Evolutionary conservation across 2,113 vertebrate genomes (phyloP).

Genomic region (Eulemur rufifrons): DNA sequence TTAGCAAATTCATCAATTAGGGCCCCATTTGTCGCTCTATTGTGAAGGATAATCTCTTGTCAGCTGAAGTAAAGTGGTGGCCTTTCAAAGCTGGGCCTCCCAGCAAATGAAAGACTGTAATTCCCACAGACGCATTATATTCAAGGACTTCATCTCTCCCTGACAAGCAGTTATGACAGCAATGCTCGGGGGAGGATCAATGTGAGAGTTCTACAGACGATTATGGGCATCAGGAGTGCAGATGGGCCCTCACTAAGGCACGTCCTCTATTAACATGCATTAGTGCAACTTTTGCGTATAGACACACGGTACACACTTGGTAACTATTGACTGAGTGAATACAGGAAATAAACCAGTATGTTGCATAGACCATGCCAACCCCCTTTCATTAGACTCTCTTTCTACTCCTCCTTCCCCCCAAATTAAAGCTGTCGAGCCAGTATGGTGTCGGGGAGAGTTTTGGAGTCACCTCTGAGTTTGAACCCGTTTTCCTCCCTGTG

Average conservation of each 20-base stretch:
- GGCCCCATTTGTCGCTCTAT: background rate
- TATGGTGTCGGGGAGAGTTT: too few species aligned
- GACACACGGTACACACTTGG: background rate
- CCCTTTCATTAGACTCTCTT: background rate
- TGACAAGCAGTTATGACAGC: constrained; percentile 51
- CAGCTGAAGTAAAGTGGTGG: constrained; percentile 3
- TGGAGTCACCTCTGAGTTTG: background rate
- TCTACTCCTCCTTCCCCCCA: background rate
- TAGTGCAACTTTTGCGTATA: background rate
- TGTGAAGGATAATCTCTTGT: constrained; percentile 48
- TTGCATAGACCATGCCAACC: too few species aligned
- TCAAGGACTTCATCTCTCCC: background rate
- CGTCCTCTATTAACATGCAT: background rate
- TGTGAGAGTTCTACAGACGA: background rate
- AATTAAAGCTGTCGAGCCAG: background rate
- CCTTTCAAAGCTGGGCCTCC: constrained; percentile 22
- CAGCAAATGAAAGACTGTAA: constrained; percentile 37
- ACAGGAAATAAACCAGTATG: background rate
- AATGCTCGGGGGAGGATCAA: background rate
- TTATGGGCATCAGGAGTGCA: background rate
- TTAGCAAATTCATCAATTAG: constrained; percentile 36
- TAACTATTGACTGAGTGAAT: background rate
- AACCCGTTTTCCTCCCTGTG: background rate
- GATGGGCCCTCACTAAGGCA: background rate
- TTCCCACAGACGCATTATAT: background rate